A percentile compares a stretch with the other conserved stretches of the same genome.
These are phyloP conservation scores for Biston betularia DNA, from an alignment of 2,888 invertebrate species.

Conservation along the genomic window DNA sequence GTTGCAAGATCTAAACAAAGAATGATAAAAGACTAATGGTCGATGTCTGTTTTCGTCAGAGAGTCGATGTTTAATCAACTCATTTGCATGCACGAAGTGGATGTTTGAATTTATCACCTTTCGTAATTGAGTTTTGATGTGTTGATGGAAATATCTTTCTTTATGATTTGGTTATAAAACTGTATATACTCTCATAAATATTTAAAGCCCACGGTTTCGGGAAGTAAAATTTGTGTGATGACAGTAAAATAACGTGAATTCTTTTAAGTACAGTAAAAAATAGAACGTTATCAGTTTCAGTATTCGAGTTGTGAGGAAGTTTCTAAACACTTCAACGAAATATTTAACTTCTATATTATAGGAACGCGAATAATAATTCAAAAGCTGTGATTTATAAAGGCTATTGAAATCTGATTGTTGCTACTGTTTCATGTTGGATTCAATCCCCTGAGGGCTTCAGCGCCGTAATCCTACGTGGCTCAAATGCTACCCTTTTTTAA, in stretches of 20 bases:
- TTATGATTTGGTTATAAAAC: slow-evolving; percentile 63
- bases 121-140: slow-evolving; percentile 69
- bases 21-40: slow-evolving; percentile 81
- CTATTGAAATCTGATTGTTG: slow-evolving; percentile 59
- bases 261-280: slow-evolving; percentile 6
- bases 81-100: slow-evolving; percentile 73
- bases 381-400: slow-evolving; percentile 51
- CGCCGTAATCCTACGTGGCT: slow-evolving; percentile 58
- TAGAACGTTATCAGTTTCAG: neutral
- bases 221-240: slow-evolving; percentile 35
- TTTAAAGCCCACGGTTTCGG: slow-evolving; percentile 36
- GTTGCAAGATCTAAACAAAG: slow-evolving; percentile 79
- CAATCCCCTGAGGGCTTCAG: slow-evolving; percentile 55
- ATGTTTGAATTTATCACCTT: slow-evolving; percentile 73
- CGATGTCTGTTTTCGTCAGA: slow-evolving; percentile 76
- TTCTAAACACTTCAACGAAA: neutral
- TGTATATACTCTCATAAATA: slow-evolving; percentile 60
- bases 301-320: neutral
- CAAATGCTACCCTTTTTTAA: slow-evolving; percentile 61
- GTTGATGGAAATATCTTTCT: slow-evolving; percentile 65
- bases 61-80: slow-evolving; percentile 79
- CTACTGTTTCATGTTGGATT: slow-evolving; percentile 67
- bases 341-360: neutral
- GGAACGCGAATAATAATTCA: slow-evolving; percentile 5
- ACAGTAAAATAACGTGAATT: slow-evolving; percentile 32